A percentile compares a stretch with the other conserved stretches of the same genome.
These are phyloP conservation scores for Lasioglossum marginatum DNA, from an alignment of 2,888 invertebrate genomes.

Conservation along the genomic window DNA sequence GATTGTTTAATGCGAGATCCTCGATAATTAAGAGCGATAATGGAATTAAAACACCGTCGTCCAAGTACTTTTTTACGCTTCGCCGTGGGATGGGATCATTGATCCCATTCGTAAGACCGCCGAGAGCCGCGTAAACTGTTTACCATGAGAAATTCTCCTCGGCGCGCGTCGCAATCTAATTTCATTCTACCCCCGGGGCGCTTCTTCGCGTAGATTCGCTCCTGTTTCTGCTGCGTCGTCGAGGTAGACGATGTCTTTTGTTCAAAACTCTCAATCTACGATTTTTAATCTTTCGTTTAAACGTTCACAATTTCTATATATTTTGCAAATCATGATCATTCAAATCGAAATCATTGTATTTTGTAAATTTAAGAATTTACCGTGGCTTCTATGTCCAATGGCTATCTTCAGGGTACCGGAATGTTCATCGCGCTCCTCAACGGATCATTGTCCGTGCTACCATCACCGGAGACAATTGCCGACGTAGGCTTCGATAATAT, in stretches of 20 bases:
- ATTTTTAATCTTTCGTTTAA: too few relatives aligned
- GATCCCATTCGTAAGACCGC: not conserved
- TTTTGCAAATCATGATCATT: too few relatives aligned
- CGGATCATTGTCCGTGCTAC: not conserved
- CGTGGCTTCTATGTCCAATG: not conserved
- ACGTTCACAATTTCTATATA: too few relatives aligned
- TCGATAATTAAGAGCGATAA: constrained; percentile 25
- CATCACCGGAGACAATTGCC: not conserved
- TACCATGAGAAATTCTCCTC: not conserved
- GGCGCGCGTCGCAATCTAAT: not conserved
- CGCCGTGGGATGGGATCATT: not conserved
- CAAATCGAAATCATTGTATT: too few relatives aligned
- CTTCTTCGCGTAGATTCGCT: not conserved
- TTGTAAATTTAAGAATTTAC: not conserved
- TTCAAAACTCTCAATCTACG: not conserved
- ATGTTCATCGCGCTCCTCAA: not conserved
- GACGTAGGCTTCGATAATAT: not conserved
- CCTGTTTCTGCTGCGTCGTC: not conserved
- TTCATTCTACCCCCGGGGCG: not conserved
- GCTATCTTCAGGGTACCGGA: not conserved
- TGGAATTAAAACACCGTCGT: not conserved
- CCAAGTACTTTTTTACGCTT: constrained; percentile 8
- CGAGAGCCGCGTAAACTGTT: not conserved
- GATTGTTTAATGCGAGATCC: constrained; percentile 1
- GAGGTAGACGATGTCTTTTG: not conserved